Evolutionary conservation across 2,797 vertebrate genomes (phyloP).

Genomic region (Aquila chrysaetos): DNA sequence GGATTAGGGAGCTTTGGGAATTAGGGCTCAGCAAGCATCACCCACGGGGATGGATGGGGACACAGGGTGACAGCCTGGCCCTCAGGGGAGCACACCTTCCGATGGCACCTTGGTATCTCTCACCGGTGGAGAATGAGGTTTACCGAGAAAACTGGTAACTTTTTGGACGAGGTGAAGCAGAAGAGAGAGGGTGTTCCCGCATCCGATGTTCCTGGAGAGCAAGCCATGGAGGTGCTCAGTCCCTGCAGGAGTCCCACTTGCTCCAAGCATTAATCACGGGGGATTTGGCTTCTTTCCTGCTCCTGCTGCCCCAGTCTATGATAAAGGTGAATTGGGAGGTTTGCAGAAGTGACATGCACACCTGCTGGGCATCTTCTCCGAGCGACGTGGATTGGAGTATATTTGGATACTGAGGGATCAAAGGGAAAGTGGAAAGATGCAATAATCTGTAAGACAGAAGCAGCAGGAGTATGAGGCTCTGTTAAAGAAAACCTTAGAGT

Average conservation of each 20-base stretch:
- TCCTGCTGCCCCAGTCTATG: neutral
- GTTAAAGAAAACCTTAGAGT: neutral
- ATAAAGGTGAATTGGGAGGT: neutral
- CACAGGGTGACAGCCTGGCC: neutral
- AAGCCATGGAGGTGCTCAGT: neutral
- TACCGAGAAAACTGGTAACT: neutral
- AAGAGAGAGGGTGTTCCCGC: neutral
- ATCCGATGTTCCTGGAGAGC: rapidly evolving
- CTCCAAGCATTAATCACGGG: rapidly evolving
- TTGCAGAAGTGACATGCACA: neutral
- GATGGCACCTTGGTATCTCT: neutral
- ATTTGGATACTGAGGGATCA: neutral
- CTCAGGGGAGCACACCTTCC: neutral
- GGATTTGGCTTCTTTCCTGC: neutral
- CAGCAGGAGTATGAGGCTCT: neutral
- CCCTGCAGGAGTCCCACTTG: neutral
- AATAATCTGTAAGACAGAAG: neutral
- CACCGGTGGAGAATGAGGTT: neutral
- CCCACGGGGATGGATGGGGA: neutral
- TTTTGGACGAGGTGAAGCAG: neutral
- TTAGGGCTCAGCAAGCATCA: neutral
- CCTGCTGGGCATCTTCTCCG: neutral
- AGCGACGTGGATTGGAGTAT: rapidly evolving
- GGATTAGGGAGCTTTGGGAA: neutral
- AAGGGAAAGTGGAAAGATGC: neutral